Conservation (phyloP, 2,797 vertebrate species). For the Pantherophis vulpinus region DNA sequence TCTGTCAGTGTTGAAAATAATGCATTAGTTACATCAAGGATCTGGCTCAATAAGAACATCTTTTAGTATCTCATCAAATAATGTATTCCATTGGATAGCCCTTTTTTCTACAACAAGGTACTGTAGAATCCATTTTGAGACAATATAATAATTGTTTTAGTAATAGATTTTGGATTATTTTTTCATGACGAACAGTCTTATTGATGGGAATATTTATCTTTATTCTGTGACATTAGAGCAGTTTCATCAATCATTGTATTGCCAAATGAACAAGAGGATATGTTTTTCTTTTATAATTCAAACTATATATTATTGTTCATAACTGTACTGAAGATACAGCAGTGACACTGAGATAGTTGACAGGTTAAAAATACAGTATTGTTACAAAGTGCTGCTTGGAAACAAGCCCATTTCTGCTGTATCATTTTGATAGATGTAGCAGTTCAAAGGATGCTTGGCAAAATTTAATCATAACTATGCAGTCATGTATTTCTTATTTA, state of each 20-base stretch:
- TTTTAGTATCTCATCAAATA: background rate
- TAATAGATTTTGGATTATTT: background rate
- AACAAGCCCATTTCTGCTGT: constrained; percentile 30
- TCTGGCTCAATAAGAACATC: background rate
- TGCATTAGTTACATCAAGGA: background rate
- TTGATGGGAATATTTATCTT: background rate
- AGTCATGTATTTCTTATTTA: constrained; percentile 28
- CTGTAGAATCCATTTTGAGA: background rate
- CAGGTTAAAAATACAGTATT: constrained; percentile 14
- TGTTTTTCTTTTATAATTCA: background rate
- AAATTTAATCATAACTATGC: constrained; percentile 21
- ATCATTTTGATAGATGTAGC: constrained; percentile 8
- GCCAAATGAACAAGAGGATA: background rate
- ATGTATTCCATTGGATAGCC: background rate
- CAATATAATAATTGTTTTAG: background rate
- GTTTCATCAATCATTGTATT: background rate
- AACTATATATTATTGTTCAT: background rate
- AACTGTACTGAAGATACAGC: constrained; percentile 7
- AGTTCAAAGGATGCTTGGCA: constrained; percentile 22
- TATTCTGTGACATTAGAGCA: background rate
- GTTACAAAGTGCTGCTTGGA: constrained; percentile 16
- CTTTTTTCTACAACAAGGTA: background rate
- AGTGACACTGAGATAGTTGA: constrained; percentile 27
- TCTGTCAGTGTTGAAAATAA: background rate
- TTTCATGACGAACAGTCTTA: background rate